Evolutionary conservation across 2,888 invertebrate species (phyloP), one percentile per base, ranked within the genome.

Genomic region (Latheticus oryzae): DNA sequence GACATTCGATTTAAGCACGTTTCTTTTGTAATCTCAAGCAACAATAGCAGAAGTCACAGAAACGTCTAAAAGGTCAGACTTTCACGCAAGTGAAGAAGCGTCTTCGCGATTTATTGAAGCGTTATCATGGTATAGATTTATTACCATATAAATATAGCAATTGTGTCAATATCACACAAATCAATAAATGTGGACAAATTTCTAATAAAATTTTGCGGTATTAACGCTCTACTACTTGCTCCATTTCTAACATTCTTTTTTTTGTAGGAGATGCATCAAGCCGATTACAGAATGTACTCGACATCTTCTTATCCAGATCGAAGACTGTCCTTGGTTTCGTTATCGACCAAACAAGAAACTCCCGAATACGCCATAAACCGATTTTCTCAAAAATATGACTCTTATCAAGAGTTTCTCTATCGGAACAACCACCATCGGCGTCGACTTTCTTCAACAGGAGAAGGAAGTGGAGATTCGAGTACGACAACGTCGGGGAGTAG

Each of bases 381-480:
- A 16, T 67, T 73, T 42, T 71, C 75, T 3, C 74, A 74, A 56
- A 76, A 76, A 59, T 76, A 76, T 65, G 77, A 78, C 45, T 73
- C 77, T 13, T 78, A 77, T 61, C 75, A 75, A 59, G 75, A 73
- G 12, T 69, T 77, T 48, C 62, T 74, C 35, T 75, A 76, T 64
- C 60, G 65, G 13, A 60, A 52, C 15, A 43, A 57, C 26, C 53
- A 53, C 21, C 57, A 43, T n/a, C 43, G 56, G 1, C 33, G 56
- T 12, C 51, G 75, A 67, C 30, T 85, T 64, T 84, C 84, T 33
- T 86, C 85, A n/a, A 84, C 84, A 7, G 85, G 85, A 16, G 85
- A 85, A 65, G 82, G 81, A 40, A 78, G 78, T 63, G 78, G 76
- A 12, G 78, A 78, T 58, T 73, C 82, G 70, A 71, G 82, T 76